Conservation (phyloP, 2,797 vertebrate species). For the Buceros bicornis region DNA sequence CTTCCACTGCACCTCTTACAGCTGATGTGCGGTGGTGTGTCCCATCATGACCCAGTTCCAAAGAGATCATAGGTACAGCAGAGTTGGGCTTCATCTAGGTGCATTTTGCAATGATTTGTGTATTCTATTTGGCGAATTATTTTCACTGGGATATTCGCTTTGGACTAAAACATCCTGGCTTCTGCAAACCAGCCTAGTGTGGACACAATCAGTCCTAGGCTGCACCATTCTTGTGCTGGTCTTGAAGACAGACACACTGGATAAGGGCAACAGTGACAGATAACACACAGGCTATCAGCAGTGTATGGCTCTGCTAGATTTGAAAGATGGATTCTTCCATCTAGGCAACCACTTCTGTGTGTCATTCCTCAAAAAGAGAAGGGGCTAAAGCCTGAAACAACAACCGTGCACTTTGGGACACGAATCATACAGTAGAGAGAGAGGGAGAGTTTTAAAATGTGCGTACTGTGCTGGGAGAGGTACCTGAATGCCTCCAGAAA, state of each 20-base stretch:
- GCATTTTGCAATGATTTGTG: neutral
- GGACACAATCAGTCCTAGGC: neutral
- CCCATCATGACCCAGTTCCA: neutral
- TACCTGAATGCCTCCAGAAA: neutral
- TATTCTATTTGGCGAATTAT: neutral
- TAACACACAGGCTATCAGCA: neutral
- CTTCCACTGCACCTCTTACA: neutral
- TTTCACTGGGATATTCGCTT: neutral
- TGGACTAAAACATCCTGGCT: neutral
- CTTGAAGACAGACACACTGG: accelerated
- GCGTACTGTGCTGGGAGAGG: neutral
- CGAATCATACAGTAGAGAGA: neutral
- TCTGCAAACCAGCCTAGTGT: neutral
- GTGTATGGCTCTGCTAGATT: neutral
- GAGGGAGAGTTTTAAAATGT: neutral
- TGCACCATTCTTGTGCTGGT: neutral
- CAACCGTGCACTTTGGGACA: accelerated
- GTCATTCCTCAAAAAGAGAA: neutral
- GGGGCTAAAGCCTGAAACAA: neutral
- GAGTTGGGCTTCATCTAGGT: neutral
- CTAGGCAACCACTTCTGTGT: neutral
- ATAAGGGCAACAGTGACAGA: neutral
- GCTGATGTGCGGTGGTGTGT: neutral
- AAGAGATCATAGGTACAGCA: neutral
- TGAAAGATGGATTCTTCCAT: neutral